Evolutionary conservation across 2,888 invertebrate genomes (phyloP), one percentile per base, ranked within the genome.

Genomic region (Tipula unca): DNA sequence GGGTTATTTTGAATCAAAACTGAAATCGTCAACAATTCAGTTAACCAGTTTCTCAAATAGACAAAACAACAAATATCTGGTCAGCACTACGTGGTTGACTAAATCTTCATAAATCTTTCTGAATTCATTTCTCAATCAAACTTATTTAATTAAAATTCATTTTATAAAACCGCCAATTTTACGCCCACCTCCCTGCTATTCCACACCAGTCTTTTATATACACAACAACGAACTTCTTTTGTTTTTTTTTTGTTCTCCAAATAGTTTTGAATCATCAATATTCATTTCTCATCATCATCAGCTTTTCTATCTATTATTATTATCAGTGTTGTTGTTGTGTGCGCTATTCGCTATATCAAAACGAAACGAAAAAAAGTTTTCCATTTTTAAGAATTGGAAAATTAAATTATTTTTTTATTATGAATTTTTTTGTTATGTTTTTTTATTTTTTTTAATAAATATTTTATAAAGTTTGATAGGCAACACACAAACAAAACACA

Each of bases 401-500:
- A 69, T 69, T 69, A 69, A 69, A 69, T 69, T 69, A 69, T 69
- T 48, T n/a, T 48, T 48, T 48, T n/a, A n/a, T n/a, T n/a, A n/a
- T n/a, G n/a, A n/a, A n/a, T n/a, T n/a, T n/a, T n/a, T n/a, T n/a
- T n/a, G n/a, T n/a, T n/a, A n/a, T n/a, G n/a, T n/a, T n/a, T n/a
- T n/a, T n/a, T n/a, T n/a, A n/a, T 48, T 48, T 48, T 25, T 69
- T 69, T 69, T 69, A 69, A 69, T 69, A 69, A 69, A 69, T 69
- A 69, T 69, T 69, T 69, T 69, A 69, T 69, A 69, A 69, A 69
- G 69, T 69, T 69, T 69, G 69, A 25, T 69, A 69, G 69, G 69
- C 69, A 69, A 69, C 69, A 69, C 69, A 69, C 69, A 69, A 69
- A 69, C 20, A 69, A 69, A 69, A 48, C 48, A 48, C 48, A 69